These are phyloP conservation scores for Phalacrocorax brasilianus DNA, from an alignment of 2,113 vertebrate species.

Conservation along the genomic window DNA sequence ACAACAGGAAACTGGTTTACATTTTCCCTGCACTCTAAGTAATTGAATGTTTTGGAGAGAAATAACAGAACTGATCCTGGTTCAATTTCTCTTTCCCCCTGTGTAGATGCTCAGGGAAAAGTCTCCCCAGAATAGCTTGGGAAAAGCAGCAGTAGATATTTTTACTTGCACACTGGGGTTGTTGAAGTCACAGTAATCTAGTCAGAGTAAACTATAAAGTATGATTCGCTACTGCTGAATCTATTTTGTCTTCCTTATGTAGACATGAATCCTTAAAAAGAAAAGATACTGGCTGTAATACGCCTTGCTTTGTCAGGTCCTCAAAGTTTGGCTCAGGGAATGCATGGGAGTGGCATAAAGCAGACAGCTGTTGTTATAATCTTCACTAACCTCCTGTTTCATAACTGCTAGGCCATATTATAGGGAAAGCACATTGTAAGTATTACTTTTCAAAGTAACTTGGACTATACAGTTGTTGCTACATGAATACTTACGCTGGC, in stretches of 20 bases:
- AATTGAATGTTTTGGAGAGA: not conserved
- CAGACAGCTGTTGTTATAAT: slow-evolving; percentile 46
- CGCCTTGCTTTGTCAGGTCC: not conserved
- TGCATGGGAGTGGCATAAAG: not conserved
- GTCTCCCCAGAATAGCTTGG: not conserved
- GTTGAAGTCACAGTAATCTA: not conserved
- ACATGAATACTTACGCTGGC: not conserved
- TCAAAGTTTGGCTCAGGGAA: not conserved
- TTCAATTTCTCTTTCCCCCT: not conserved
- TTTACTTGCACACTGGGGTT: not conserved
- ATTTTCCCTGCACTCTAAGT: not conserved
- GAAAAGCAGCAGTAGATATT: not conserved
- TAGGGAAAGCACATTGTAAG: not conserved
- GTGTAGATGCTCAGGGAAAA: not conserved
- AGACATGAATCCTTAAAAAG: not conserved
- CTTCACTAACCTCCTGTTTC: slow-evolving; percentile 9
- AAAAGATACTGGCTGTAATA: not conserved
- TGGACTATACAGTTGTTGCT: not conserved
- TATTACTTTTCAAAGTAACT: slow-evolving; percentile 48
- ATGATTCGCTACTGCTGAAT: not conserved
- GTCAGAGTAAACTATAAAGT: not conserved
- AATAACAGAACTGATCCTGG: not conserved
- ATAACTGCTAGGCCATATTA: slow-evolving; percentile 7
- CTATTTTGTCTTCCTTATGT: not conserved
- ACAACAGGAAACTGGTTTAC: not conserved